Percentiles rank a stretch among this genome's conserved stretches.
These are phyloP conservation scores for Zaprionus inermis DNA, from an alignment of 1,140 invertebrate genomes.

Conservation along the genomic window DNA sequence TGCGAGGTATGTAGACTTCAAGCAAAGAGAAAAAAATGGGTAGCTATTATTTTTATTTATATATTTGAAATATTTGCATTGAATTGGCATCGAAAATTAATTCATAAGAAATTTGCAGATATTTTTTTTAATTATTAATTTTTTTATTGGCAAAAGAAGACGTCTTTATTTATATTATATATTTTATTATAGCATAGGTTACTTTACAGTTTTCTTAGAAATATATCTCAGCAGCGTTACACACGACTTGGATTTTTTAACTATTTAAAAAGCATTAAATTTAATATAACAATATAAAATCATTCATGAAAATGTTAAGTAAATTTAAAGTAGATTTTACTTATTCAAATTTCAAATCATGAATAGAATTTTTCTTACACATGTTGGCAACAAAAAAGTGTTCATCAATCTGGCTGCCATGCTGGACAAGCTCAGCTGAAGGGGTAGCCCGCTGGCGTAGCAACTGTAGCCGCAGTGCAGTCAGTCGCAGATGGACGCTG, in stretches of 20 bases:
- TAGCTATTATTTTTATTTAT: no score
- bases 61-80: no score
- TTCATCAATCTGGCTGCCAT: constrained; percentile 29
- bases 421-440: constrained; percentile 29
- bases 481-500: no score
- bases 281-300: neutral
- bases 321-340: no score
- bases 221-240: constrained; percentile 46
- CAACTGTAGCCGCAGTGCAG: neutral
- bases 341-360: neutral
- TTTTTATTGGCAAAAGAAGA: no score
- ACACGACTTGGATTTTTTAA: constrained; percentile 49
- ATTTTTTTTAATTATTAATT: no score
- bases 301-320: neutral
- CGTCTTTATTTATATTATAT: no score
- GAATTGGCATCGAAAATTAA: no score
- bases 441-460: neutral
- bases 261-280: constrained; percentile 34
- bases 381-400: constrained; percentile 53
- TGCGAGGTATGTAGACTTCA: neutral
- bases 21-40: no score
- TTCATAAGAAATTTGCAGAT: no score
- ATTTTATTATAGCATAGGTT: no score
- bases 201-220: neutral
- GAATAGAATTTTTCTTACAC: constrained; percentile 15